A percentile compares a stretch with the other conserved stretches of the same genome.
phyloP scores from a whole-genome alignment of 2,113 vertebrate genomes.

The human (Homo sapiens) region GRCh38 chr4:113325501-113326000 shows the following conservation, averaged over 20 bases:
- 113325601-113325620: not conserved
- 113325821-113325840: no score
- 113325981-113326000: not conserved
- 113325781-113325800: not conserved
- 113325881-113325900: not conserved
- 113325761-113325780: not conserved
- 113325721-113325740: not conserved
- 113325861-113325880: not conserved
- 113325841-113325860: not conserved
- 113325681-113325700: not conserved
- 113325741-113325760: not conserved
- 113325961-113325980: not conserved
- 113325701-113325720: not conserved
- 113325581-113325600: not conserved
- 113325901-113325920: not conserved
- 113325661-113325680: not conserved
- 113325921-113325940: not conserved
- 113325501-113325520: not conserved
- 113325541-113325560: not conserved
- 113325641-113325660: not conserved
- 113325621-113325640: not conserved
- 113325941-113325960: not conserved
- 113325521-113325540: not conserved
- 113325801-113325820: not conserved
- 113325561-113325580: not conserved